A percentile compares a stretch with the other conserved stretches of the same genome.
phyloP scores from a whole-genome alignment of 2,888 invertebrate genomes.

The Eristalinus sepulchralis region DNA sequence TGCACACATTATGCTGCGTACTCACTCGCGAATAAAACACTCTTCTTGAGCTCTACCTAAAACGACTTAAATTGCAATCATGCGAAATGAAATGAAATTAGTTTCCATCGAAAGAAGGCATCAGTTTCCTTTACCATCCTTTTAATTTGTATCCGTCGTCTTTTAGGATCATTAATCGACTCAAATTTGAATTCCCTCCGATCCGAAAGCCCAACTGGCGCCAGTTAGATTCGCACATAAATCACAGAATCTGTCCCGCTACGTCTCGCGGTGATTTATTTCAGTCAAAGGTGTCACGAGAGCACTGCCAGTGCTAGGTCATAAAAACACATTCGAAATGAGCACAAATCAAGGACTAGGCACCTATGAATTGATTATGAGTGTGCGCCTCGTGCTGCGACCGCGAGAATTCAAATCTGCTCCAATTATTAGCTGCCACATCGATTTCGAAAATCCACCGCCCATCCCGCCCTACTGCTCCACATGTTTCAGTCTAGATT shows the following conservation, averaged over 20 bases:
- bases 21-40: background rate
- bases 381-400: background rate
- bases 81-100: background rate
- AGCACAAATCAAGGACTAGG: background rate
- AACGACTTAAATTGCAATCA: too few species aligned
- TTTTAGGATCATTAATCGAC: background rate
- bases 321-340: background rate
- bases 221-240: background rate
- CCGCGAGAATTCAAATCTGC: background rate
- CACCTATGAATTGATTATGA: background rate
- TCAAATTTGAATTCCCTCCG: background rate
- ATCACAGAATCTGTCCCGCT: background rate
- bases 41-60: background rate
- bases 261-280: background rate
- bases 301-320: background rate
- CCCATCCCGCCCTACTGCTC: background rate
- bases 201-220: background rate
- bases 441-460: conserved; percentile 11
- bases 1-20: too few species aligned
- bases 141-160: background rate
- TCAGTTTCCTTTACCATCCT: background rate
- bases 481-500: conserved; percentile 1
- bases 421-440: conserved; percentile 3
- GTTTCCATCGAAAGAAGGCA: background rate
- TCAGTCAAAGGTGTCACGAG: background rate